Conservation (phyloP, 1,140 invertebrate species). For the Metopolophium dirhodum region DNA sequence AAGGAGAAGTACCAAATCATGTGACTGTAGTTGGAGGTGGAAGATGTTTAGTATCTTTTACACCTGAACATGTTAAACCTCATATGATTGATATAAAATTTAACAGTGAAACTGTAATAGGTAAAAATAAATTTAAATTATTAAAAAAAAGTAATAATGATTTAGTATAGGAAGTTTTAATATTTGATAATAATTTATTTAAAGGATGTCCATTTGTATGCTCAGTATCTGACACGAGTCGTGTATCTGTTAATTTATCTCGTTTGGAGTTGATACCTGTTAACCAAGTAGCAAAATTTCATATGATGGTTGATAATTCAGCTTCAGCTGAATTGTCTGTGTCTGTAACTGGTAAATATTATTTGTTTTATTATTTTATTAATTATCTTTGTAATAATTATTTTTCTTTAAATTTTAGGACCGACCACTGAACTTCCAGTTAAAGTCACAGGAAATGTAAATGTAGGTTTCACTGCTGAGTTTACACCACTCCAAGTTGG, state of each 20-base stretch:
- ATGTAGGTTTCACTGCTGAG: conserved; percentile 85
- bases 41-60: conserved; percentile 92
- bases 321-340: conserved; percentile 82
- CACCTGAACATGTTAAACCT: conserved; percentile 87
- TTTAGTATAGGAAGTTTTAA: background rate
- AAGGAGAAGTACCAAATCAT: conserved; percentile 97
- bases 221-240: conserved; percentile 79
- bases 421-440: conserved; percentile 82
- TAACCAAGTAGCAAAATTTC: conserved; percentile 84
- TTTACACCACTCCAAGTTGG: conserved; percentile 91
- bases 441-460: conserved; percentile 85
- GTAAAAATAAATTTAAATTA: conserved; percentile 61
- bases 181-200: conserved; percentile 48
- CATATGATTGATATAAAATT: conserved; percentile 98
- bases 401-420: conserved; percentile 63
- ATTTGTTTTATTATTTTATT: conserved; percentile 18
- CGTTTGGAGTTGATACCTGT: conserved; percentile 88
- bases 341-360: conserved; percentile 74
- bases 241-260: conserved; percentile 78
- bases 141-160: background rate
- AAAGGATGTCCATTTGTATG: conserved; percentile 86
- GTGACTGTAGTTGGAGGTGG: conserved; percentile 94
- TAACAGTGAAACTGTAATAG: conserved; percentile 91
- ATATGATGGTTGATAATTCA: conserved; percentile 82
- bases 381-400: background rate